Base-by-base conservation (phyloP, 2,888 invertebrate genomes). In the Hypercompe scribonia region DNA sequence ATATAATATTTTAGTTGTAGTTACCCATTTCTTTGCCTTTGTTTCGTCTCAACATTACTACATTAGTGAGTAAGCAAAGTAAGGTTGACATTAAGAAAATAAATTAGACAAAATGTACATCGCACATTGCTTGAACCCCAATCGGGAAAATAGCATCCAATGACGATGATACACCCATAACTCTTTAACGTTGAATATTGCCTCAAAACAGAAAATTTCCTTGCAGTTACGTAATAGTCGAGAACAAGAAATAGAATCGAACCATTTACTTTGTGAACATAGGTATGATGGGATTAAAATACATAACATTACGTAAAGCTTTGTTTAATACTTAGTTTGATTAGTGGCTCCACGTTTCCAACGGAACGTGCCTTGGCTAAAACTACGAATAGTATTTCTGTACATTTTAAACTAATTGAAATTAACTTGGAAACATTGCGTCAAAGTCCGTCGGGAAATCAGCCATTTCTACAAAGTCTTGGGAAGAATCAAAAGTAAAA, bases 281-380 rank as follows among this genome's bases (percentile, higher is more conserved):
- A n/a, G n/a, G n/a, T n/a, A n/a, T n/a, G n/a, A n/a, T n/a, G n/a
- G n/a, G n/a, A n/a, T n/a, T n/a, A n/a, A 58, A 15, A 28, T 28
- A 15, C 10, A 28, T 58, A 58, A n/a, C 15, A 58, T 46, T 58
- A n/a, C 28, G 5, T 42, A 8, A 10, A 66, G 39, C 21, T 66
- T 66, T 66, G 42, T 66, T 42, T 66, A 1, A 42, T 21, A 28
- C 42, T 28, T 42, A 42, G 42, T 42, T 58, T 58, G 28, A 58
- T 58, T 42, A 18, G 28, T 42, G 21, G 28, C 21, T 42, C 31
- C 28, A 42, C 8, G 42, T 31, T 31, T 15, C n/a, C 21, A 18
- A 28, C 58, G 36, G 65, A 71, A 66, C 78, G 73, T 82, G 78
- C 24, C 73, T 80, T 82, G 72, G 75, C 80, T 61, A 54, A 63